These are phyloP conservation scores for Aplocera efformata DNA, from an alignment of 2,888 invertebrate species.

Conservation along the genomic window DNA sequence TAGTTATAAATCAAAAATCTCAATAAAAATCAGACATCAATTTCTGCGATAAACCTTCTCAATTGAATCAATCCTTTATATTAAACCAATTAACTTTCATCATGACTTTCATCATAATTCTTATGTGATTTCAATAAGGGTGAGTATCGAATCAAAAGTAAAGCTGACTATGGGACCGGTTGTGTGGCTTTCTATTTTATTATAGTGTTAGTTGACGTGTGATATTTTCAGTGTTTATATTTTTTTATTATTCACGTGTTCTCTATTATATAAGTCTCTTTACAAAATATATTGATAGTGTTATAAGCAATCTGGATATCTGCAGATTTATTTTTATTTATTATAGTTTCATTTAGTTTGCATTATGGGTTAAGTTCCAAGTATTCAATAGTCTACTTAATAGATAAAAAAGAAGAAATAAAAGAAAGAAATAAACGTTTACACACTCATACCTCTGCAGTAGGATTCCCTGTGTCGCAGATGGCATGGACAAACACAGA, in stretches of 20 bases:
- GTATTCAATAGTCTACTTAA: too few species aligned
- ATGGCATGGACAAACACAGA: too few species aligned
- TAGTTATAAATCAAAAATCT: constrained; percentile 12
- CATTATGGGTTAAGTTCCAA: too few species aligned
- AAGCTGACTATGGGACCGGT: constrained; percentile 14
- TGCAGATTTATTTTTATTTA: too few species aligned
- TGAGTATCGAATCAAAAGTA: constrained; percentile 4
- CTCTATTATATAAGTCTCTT: too few species aligned
- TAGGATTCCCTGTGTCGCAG: too few species aligned
- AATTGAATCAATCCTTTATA: constrained; percentile 14
- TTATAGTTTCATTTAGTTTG: too few species aligned
- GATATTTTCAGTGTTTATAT: neutral
- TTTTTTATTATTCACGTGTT: neutral
- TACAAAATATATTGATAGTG: too few species aligned
- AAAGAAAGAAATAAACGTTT: too few species aligned
- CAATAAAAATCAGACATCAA: constrained; percentile 13
- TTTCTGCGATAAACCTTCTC: constrained; percentile 12
- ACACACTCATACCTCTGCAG: too few species aligned
- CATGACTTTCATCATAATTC: constrained; percentile 4
- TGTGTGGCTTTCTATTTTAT: constrained; percentile 22
- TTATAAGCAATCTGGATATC: too few species aligned
- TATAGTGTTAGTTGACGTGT: constrained; percentile 4
- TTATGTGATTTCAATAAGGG: constrained; percentile 4
- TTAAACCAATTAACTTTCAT: constrained; percentile 16
- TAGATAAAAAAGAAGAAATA: too few species aligned